Evolutionary conservation across 2,888 invertebrate genomes (phyloP).

Genomic region (Zaprionus bogoriensis): DNA sequence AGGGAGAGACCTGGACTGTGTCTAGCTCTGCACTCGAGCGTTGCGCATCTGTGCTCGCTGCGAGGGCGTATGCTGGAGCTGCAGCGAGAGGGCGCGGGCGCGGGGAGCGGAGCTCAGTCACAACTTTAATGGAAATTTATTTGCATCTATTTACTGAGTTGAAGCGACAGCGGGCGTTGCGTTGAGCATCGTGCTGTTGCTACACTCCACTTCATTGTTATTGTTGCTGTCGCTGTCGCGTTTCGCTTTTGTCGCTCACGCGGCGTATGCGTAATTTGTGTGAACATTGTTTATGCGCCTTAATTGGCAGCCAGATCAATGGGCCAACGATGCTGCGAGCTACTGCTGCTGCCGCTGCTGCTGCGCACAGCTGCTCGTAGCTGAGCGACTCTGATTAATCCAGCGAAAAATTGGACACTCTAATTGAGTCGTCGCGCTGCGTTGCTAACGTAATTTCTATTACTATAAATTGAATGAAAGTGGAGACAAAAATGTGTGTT

Average conservation of each 20-base stretch:
- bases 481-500: slow-evolving; percentile 1
- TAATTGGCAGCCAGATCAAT: slow-evolving; percentile 42
- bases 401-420: no score
- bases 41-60: no score
- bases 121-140: slow-evolving; percentile 72
- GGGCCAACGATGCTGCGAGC: no score
- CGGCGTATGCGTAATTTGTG: slow-evolving; percentile 65
- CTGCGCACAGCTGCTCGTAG: not conserved
- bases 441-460: not conserved
- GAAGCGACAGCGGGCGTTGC: slow-evolving; percentile 69
- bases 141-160: slow-evolving; percentile 67
- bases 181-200: slow-evolving; percentile 18
- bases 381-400: not conserved
- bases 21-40: not conserved
- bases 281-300: slow-evolving; percentile 42
- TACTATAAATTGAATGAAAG: slow-evolving; percentile 13
- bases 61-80: not conserved
- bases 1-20: not conserved
- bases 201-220: not conserved
- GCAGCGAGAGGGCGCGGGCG: not conserved
- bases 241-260: slow-evolving; percentile 27
- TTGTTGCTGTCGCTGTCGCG: slow-evolving; percentile 12
- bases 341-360: no score
- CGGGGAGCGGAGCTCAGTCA: not conserved
- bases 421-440: not conserved